phyloP scores from a whole-genome alignment of 2,113 vertebrate genomes.

The Cercopithecus mona region DNA sequence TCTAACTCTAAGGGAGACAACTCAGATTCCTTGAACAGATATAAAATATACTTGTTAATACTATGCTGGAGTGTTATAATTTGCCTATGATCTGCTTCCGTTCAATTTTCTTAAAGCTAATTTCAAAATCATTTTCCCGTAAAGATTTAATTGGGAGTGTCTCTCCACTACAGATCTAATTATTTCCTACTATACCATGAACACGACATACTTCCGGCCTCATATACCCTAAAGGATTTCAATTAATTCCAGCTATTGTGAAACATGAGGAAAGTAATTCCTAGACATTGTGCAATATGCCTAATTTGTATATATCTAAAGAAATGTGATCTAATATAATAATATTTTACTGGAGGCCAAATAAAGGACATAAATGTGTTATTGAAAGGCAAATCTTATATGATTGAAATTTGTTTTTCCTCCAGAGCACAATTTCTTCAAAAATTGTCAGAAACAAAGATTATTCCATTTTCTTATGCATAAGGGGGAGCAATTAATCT shows the following conservation, averaged over 20 bases:
- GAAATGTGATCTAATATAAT: conserved; percentile 70
- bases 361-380: conserved; percentile 73
- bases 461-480: conserved; percentile 55
- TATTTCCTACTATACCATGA: conserved; percentile 55
- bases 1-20: neutral
- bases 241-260: conserved; percentile 70
- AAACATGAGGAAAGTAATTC: conserved; percentile 74
- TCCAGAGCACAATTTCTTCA: conserved; percentile 51
- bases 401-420: conserved; percentile 75
- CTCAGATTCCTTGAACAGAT: conserved; percentile 16
- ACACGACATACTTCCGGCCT: conserved; percentile 68
- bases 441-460: conserved; percentile 50
- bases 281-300: conserved; percentile 67
- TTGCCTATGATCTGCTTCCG: conserved; percentile 62
- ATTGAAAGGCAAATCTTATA: conserved; percentile 73
- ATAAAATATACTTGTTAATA: conserved; percentile 63
- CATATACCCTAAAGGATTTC: conserved; percentile 73
- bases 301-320: conserved; percentile 73
- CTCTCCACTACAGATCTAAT: conserved; percentile 69
- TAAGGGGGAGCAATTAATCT: conserved; percentile 41
- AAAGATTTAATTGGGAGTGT: conserved; percentile 73
- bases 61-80: conserved; percentile 31
- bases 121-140: conserved; percentile 76
- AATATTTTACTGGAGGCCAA: conserved; percentile 75
- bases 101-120: conserved; percentile 73